Evolutionary conservation across 2,113 vertebrate species (phyloP).

Genomic region (Porphyrio hochstetteri): DNA sequence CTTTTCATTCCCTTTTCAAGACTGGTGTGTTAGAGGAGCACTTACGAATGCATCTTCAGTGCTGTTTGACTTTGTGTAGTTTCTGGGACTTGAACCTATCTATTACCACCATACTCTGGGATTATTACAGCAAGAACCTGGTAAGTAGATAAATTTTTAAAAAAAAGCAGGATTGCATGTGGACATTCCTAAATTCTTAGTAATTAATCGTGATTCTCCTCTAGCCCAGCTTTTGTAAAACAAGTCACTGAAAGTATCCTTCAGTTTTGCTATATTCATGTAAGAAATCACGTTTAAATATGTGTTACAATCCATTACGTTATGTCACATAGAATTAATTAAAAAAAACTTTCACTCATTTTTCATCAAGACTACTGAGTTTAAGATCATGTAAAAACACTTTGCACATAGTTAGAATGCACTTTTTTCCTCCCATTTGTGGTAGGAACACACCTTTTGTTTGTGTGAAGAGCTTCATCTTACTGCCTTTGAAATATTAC

Average conservation of each 20-base stretch:
- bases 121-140: slow-evolving; percentile 93
- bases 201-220: not conserved
- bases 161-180: not conserved
- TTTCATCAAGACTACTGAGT: not conserved
- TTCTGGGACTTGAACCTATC: slow-evolving; percentile 86
- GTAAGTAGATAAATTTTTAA: slow-evolving; percentile 71
- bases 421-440: not conserved
- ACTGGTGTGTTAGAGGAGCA: slow-evolving; percentile 84
- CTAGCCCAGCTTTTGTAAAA: not conserved
- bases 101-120: slow-evolving; percentile 87
- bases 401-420: not conserved
- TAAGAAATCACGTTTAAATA: not conserved
- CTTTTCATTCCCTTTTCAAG: slow-evolving; percentile 58
- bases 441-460: not conserved
- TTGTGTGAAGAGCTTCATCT: not conserved
- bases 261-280: not conserved
- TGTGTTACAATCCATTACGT: not conserved
- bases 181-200: not conserved
- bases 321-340: not conserved
- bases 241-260: not conserved
- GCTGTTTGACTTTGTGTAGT: slow-evolving; percentile 87
- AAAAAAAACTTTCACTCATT: not conserved
- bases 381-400: not conserved
- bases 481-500: not conserved
- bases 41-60: slow-evolving; percentile 90